phyloP scores from a whole-genome alignment of 2,888 invertebrate genomes.

The Macrostomum cliftonense region DNA sequence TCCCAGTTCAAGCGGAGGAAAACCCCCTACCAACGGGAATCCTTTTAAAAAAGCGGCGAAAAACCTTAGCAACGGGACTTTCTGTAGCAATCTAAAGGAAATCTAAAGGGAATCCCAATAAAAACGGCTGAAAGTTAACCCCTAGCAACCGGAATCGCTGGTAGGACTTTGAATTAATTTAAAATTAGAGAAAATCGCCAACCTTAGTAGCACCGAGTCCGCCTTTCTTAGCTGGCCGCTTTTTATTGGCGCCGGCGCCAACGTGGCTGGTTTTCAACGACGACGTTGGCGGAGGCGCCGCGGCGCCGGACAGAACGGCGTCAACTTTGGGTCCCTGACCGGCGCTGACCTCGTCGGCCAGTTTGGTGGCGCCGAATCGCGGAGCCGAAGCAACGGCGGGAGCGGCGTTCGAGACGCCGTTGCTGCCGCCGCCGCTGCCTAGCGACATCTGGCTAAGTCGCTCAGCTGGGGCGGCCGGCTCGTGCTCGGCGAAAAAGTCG shows the following conservation, averaged over 20 bases:
- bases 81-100: too few relatives aligned
- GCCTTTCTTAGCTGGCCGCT: constrained; percentile 35
- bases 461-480: neutral
- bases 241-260: constrained; percentile 49
- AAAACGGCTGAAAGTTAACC: too few relatives aligned
- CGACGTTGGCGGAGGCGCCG: constrained; percentile 35
- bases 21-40: too few relatives aligned
- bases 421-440: neutral
- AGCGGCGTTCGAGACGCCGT: neutral
- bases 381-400: neutral
- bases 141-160: too few relatives aligned
- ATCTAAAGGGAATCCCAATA: too few relatives aligned
- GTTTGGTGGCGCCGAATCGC: constrained; percentile 3
- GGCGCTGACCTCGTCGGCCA: constrained; percentile 1
- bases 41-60: too few relatives aligned
- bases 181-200: too few relatives aligned
- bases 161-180: too few relatives aligned
- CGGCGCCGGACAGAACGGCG: constrained; percentile 34
- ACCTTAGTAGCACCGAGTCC: constrained; percentile 83
- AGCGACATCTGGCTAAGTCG: constrained; percentile 1
- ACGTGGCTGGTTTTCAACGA: constrained; percentile 55
- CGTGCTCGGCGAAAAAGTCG: neutral
- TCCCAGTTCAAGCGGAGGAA: too few relatives aligned
- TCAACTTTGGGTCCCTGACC: constrained; percentile 40
- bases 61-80: too few relatives aligned